Base-by-base conservation (phyloP, 2,888 invertebrate genomes). In the Drosophila conformis region DNA sequence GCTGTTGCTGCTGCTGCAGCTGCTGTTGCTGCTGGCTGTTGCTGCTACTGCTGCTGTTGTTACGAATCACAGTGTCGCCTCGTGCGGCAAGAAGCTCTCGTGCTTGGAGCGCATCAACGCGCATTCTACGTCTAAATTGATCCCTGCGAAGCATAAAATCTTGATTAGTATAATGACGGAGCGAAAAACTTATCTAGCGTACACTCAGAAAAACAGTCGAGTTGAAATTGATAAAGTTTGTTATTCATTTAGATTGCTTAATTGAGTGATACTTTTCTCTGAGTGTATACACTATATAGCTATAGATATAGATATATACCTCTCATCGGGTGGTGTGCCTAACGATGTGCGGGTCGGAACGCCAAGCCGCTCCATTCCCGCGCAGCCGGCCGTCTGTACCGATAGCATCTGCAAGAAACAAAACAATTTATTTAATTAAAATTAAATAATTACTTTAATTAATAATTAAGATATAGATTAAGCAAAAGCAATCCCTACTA, bases 381-480 rank as follows among this genome's bases (percentile, higher is more conserved):
- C 95, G 94, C 95, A 95, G 94, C 95, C 95, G 95, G 95, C 95
- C 93, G 95, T 94, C 95, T 95, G 95, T 94, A 95, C 95, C 94
- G 95, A 95, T 94, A 95, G 95, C 95, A 95, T 95, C 95, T 95
- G 94, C 10, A 52, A 42, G 6, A 54, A 49, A 31, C 4, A 40
- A 42, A 25, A 59, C 1, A 46, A 33, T 33, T 33, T 10, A 1
- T 33, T 33, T 33, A 33, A 33, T 33, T 33, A 33, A 33, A 33
- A 33, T 33, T 33, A 33, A 33, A 33, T 33, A 33, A 33, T 33
- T 33, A 33, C 0, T 33, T 33, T 33, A 11, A 33, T 33, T 33
- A 33, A 33, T 33, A 11, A 33, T 10, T 33, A 11, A 33, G 11
- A 33, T 33, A 11, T 11, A 33, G 4, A 2, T 46, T 25, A 15